A percentile compares a stretch with the other conserved stretches of the same genome.
Evolutionary conservation across 2,797 vertebrate genomes (phyloP).

Genomic region (Sebastes minor): DNA sequence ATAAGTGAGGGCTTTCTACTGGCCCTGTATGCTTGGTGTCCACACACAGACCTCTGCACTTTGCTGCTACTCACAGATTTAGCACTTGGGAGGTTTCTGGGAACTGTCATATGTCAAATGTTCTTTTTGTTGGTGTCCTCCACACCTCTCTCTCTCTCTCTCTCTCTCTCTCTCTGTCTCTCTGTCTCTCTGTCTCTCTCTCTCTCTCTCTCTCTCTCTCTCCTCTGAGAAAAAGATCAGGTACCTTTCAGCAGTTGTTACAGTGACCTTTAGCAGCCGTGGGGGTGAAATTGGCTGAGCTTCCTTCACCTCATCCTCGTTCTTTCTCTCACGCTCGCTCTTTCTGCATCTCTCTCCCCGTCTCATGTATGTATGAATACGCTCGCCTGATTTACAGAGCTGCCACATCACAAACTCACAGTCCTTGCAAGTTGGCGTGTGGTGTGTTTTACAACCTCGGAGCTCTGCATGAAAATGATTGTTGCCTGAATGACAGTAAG

Average conservation of each 20-base stretch:
- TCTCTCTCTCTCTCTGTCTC: background rate
- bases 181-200: background rate
- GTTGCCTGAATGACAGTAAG: background rate
- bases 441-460: background rate
- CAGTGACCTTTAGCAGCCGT: conserved; percentile 78
- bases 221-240: conserved; percentile 62
- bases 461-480: background rate
- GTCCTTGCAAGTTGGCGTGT: background rate
- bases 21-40: background rate
- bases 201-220: background rate
- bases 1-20: background rate
- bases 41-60: background rate
- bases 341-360: conserved; percentile 3
- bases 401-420: background rate
- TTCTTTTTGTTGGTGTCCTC: conserved; percentile 50
- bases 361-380: background rate
- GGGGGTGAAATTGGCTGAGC: conserved; percentile 57
- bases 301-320: conserved; percentile 34
- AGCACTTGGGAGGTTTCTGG: conserved; percentile 34
- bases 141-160: background rate
- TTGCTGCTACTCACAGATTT: conserved; percentile 32
- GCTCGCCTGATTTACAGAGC: background rate
- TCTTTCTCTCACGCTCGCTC: conserved; percentile 4
- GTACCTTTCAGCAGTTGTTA: conserved; percentile 65
- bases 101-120: conserved; percentile 60